Evolutionary conservation across 2,113 vertebrate species (phyloP).

Genomic region (Mugil cephalus): DNA sequence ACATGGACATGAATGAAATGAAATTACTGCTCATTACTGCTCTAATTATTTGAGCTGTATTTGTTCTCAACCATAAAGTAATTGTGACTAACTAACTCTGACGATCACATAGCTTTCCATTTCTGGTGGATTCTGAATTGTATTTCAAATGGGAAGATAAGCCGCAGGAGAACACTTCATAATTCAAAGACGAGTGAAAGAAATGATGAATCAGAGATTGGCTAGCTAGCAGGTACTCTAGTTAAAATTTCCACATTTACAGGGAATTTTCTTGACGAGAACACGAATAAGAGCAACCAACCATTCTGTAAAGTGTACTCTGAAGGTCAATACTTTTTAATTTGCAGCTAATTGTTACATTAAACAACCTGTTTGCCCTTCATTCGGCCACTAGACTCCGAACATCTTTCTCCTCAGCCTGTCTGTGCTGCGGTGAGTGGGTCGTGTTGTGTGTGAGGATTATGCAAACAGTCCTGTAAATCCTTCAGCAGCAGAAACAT

Average conservation of each 20-base stretch:
- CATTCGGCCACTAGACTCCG: constrained; percentile 29
- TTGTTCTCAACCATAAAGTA: no score
- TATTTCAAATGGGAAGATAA: neutral
- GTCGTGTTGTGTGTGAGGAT: constrained; percentile 33
- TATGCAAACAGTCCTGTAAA: constrained; percentile 48
- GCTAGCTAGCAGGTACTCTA: neutral
- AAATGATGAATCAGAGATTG: neutral
- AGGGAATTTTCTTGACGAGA: neutral
- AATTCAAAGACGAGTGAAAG: neutral
- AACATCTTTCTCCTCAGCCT: constrained; percentile 25
- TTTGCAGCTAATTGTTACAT: constrained; percentile 19
- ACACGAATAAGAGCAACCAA: constrained; percentile 8
- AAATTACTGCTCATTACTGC: no score
- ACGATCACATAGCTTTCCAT: neutral
- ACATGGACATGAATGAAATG: no score
- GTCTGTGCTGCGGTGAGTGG: constrained; percentile 31
- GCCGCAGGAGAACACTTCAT: neutral
- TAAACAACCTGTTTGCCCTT: constrained; percentile 38
- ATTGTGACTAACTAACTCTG: no score
- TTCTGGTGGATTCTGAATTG: neutral
- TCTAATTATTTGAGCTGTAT: no score
- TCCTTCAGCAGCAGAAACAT: constrained; percentile 54
- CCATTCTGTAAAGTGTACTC: neutral
- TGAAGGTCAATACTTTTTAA: neutral
- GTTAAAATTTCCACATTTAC: constrained; percentile 15